These are phyloP conservation scores for Daboia siamensis DNA, from an alignment of 2,113 vertebrate genomes.

Conservation along the genomic window DNA sequence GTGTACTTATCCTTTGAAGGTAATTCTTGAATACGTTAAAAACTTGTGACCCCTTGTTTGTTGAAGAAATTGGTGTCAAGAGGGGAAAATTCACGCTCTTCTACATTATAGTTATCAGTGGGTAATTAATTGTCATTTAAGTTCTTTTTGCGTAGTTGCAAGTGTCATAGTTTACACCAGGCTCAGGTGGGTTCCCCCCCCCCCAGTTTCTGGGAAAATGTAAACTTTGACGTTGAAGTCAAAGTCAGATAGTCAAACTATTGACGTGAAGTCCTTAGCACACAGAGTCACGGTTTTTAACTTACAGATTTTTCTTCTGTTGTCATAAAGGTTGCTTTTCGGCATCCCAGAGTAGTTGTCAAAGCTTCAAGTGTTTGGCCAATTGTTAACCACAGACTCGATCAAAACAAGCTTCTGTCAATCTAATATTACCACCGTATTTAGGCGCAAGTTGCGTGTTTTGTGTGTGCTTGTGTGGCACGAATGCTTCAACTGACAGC, in stretches of 20 bases:
- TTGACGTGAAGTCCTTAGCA: background rate
- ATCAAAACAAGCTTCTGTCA: conserved; percentile 41
- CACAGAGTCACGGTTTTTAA: conserved; percentile 7
- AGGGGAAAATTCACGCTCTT: background rate
- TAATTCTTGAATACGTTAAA: background rate
- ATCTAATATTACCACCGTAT: background rate
- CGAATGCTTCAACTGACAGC: background rate
- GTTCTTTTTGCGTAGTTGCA: background rate
- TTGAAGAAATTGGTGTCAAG: background rate
- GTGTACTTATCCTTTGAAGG: background rate
- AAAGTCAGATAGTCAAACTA: no score
- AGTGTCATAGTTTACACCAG: conserved; percentile 5
- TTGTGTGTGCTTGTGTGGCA: background rate
- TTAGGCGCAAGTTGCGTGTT: conserved; percentile 16
- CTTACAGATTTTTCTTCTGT: background rate
- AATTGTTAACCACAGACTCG: conserved; percentile 12
- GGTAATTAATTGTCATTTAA: background rate
- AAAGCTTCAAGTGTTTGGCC: background rate
- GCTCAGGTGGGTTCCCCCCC: background rate
- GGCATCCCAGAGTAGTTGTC: background rate
- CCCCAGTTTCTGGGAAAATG: conserved; percentile 22
- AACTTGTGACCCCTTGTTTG: background rate
- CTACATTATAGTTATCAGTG: background rate
- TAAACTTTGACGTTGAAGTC: conserved; percentile 1
- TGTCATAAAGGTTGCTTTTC: conserved; percentile 20